Conservation (phyloP, 2,888 invertebrate species). For the Agrochola lychnidis region DNA sequence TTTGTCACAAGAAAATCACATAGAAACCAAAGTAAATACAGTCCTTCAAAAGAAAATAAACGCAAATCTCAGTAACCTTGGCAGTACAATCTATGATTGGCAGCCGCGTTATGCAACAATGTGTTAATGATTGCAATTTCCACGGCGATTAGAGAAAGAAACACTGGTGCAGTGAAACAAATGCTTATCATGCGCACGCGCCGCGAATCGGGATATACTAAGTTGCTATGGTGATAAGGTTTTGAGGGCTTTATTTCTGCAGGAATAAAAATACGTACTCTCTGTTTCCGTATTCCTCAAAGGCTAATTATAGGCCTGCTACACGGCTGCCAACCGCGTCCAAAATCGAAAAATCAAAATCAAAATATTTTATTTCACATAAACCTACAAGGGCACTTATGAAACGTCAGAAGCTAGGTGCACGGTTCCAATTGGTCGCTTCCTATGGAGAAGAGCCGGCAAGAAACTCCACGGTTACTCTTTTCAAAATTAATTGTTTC, state of each 20-base stretch:
- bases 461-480: too few species aligned
- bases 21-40: background rate
- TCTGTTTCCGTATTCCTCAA: too few species aligned
- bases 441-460: too few species aligned
- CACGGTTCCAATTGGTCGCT: too few species aligned
- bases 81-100: constrained; percentile 19
- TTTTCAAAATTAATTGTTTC: too few species aligned
- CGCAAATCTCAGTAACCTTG: constrained; percentile 13
- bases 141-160: constrained; percentile 43
- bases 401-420: too few species aligned
- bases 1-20: too few species aligned
- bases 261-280: background rate
- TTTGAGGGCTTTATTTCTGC: background rate
- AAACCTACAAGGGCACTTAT: too few species aligned
- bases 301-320: too few species aligned
- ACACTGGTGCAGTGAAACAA: constrained; percentile 27
- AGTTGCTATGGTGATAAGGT: constrained; percentile 54
- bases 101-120: constrained; percentile 32
- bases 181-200: constrained; percentile 45
- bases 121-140: constrained; percentile 55
- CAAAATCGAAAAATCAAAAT: too few species aligned
- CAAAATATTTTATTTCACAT: too few species aligned
- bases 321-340: too few species aligned
- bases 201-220: constrained; percentile 29
- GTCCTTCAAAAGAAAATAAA: background rate